Percentiles rank a stretch among this genome's conserved stretches.
These are phyloP conservation scores for Cossypha heuglini DNA, from an alignment of 2,797 vertebrate species.

Conservation along the genomic window DNA sequence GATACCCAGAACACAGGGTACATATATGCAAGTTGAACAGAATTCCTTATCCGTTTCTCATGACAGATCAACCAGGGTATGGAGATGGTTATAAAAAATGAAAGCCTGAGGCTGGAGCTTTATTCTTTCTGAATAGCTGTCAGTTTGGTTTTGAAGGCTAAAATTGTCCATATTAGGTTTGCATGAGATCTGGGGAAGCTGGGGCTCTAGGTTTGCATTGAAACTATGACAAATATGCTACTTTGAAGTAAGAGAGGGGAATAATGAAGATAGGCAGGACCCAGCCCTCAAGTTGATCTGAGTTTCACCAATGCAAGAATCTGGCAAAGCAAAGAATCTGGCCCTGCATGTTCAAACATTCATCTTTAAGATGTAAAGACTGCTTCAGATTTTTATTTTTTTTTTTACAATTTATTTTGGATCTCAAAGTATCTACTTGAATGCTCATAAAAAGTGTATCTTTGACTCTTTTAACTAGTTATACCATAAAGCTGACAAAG, in stretches of 20 bases:
- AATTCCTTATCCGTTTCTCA: background rate
- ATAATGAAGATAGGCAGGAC: background rate
- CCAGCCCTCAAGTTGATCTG: background rate
- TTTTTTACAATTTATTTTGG: background rate
- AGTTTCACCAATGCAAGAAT: background rate
- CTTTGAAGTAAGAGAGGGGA: constrained; percentile 18
- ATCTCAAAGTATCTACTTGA: background rate
- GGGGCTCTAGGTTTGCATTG: background rate
- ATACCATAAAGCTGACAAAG: background rate
- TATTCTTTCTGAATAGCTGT: constrained; percentile 6
- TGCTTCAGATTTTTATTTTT: background rate
- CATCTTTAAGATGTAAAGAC: background rate
- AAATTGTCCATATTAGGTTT: constrained; percentile 41
- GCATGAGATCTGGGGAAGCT: constrained; percentile 18
- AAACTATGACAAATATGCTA: constrained; percentile 14
- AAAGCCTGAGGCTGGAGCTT: background rate
- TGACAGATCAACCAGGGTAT: background rate
- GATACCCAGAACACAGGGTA: background rate
- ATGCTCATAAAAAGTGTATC: background rate
- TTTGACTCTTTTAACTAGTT: background rate
- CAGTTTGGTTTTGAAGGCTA: constrained; percentile 13
- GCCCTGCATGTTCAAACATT: background rate
- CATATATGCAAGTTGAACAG: background rate
- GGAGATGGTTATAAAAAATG: constrained; percentile 29
- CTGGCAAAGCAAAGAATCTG: background rate